Percentiles rank a stretch among this genome's conserved stretches.
These are phyloP conservation scores for Caretta caretta DNA, from an alignment of 2,113 vertebrate species.

Conservation along the genomic window DNA sequence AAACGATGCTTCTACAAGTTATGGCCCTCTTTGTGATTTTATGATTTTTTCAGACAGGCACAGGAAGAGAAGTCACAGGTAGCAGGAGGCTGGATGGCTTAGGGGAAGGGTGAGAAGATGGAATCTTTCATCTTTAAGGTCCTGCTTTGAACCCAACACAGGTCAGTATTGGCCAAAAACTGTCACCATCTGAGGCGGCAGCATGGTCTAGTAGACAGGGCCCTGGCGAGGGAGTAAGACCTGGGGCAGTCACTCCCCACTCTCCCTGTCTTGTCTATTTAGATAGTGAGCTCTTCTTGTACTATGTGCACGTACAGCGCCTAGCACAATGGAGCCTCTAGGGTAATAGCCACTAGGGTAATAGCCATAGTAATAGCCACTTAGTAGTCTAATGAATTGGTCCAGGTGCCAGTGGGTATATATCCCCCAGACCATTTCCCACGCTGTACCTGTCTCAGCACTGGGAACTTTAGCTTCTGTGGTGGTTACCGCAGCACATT, in stretches of 20 bases:
- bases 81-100: neutral
- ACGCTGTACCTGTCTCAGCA: neutral
- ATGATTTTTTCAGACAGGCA: neutral
- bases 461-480: neutral
- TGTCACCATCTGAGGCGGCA: neutral
- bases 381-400: neutral
- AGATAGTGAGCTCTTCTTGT: neutral
- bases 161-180: neutral
- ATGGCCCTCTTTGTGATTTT: neutral
- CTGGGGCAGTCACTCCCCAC: neutral
- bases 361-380: neutral
- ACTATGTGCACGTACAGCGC: neutral
- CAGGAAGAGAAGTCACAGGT: neutral
- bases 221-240: neutral
- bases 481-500: neutral
- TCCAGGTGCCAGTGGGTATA: neutral
- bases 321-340: neutral
- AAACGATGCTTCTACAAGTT: no score
- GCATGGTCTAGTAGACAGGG: neutral
- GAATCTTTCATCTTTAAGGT: neutral
- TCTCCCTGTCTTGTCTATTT: neutral
- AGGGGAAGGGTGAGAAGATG: neutral
- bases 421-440: neutral
- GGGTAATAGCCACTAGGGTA: neutral
- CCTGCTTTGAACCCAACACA: neutral